Evolutionary conservation across 1,140 invertebrate species (phyloP), one percentile per base, ranked within the genome.

Genomic region (Solenopsis invicta): DNA sequence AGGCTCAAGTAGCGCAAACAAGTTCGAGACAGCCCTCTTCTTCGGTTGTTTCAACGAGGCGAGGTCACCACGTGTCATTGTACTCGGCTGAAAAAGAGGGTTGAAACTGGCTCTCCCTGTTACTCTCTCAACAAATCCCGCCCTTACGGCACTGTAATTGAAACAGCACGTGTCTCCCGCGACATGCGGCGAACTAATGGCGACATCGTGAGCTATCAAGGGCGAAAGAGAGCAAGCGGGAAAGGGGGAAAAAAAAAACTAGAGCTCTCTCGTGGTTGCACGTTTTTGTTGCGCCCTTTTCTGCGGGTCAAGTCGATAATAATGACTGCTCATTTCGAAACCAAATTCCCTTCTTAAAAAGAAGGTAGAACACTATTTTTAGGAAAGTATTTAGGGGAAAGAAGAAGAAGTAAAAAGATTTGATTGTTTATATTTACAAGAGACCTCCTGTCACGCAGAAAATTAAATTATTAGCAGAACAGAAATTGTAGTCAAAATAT

Each of bases 141-240:
- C 89, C 89, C 89, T 90, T 90, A 87, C 85, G 72, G 59, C 21
- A 21, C 24, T 80, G 85, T 91, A 91, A 91, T 92, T 90, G 91
- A 91, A 91, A 91, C 88, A 90, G 91, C 91, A 90, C 91, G 91
- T 91, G 91, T 90, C 91, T 87, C 71, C 67, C 69, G 87, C 87
- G 72, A 87, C 88, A 84, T 76, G 80, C 86, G 87, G 85, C 76
- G 71, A 89, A 81, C 87, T 92, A 92, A 92, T 91, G 88, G 91
- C 62, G 37, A 67, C 86, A 90, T 91, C 89, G 88, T 75, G 52
- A 82, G 82, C 89, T 92, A 92, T 91, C 91, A 87, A 87, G 87
- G 61, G 78, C 77, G 78, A 84, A 76, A 29, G 67, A 59, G 74
- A 24, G 69, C 62, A 64, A 75, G 52, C 61, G 41, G 69, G 78